phyloP scores from a whole-genome alignment of 2,113 vertebrate genomes.

The Laterallus jamaicensis region DNA sequence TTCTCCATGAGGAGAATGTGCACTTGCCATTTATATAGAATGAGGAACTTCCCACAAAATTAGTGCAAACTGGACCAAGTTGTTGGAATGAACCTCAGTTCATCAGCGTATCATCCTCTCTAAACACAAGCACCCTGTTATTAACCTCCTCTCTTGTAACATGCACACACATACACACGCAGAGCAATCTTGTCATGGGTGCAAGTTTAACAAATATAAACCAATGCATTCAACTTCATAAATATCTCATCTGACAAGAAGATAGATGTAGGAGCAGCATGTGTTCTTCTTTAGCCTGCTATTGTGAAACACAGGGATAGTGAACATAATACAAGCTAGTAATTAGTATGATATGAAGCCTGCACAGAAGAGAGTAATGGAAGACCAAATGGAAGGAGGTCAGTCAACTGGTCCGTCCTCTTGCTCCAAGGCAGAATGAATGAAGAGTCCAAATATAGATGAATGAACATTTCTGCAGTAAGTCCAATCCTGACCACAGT shows the following conservation, averaged over 20 bases:
- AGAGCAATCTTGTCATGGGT: neutral
- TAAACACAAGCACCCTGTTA: neutral
- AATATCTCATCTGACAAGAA: neutral
- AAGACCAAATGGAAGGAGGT: neutral
- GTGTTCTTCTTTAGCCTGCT: neutral
- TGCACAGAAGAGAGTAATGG: neutral
- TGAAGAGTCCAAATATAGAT: neutral
- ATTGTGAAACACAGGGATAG: neutral
- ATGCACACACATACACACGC: accelerated
- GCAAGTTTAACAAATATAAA: neutral
- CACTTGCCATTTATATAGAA: neutral
- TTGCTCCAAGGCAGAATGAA: neutral
- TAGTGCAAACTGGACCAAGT: neutral
- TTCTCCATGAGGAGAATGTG: neutral
- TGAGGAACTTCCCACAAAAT: neutral
- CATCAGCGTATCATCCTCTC: neutral
- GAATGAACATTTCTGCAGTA: neutral
- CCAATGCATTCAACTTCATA: neutral
- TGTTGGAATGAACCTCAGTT: neutral
- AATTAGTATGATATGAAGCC: neutral
- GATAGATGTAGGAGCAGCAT: neutral
- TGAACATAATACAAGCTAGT: neutral
- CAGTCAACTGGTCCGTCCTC: neutral
- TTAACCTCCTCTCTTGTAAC: neutral
- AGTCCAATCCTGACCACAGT: neutral